A percentile compares a stretch with the other conserved stretches of the same genome.
phyloP scores from a whole-genome alignment of 1,140 invertebrate species.

The Penaeus vannamei region DNA sequence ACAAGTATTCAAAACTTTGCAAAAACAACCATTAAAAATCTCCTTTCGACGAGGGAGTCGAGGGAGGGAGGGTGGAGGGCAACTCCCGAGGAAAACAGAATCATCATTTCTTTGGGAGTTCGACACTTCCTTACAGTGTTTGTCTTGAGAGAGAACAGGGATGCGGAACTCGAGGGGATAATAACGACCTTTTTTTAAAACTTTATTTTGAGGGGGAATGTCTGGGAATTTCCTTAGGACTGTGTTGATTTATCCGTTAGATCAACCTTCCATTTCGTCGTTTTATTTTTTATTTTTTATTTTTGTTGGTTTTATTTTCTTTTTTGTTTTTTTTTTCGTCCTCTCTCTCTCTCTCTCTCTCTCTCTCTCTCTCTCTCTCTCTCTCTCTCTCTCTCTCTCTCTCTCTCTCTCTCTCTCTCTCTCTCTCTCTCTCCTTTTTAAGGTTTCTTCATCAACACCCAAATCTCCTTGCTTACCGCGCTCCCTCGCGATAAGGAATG shows the following conservation, averaged over 20 bases:
- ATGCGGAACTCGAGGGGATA: slow-evolving; percentile 34
- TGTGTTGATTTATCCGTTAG: too few species aligned
- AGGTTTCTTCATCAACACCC: neutral
- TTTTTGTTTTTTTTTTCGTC: neutral
- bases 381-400: neutral
- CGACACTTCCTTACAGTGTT: slow-evolving; percentile 46
- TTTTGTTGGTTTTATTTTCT: neutral
- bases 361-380: neutral
- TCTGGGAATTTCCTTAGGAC: too few species aligned
- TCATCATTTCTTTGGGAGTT: slow-evolving; percentile 47
- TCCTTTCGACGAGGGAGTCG: neutral
- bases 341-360: neutral
- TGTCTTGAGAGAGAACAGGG: slow-evolving; percentile 23
- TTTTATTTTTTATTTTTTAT: too few species aligned
- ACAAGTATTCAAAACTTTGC: slow-evolving; percentile 11
- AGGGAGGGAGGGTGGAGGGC: too few species aligned
- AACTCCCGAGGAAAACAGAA: slow-evolving; percentile 44
- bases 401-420: neutral
- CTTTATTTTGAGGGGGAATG: too few species aligned
- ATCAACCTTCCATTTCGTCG: too few species aligned
- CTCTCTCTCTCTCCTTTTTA: neutral
- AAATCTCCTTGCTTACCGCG: too few species aligned
- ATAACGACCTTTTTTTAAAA: slow-evolving; percentile 27
- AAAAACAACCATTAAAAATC: slow-evolving; percentile 49
- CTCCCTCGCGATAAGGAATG: too few species aligned